A percentile compares a stretch with the other conserved stretches of the same genome.
Conservation (phyloP, 1,140 invertebrate species). For the Drosophila repleta region DNA sequence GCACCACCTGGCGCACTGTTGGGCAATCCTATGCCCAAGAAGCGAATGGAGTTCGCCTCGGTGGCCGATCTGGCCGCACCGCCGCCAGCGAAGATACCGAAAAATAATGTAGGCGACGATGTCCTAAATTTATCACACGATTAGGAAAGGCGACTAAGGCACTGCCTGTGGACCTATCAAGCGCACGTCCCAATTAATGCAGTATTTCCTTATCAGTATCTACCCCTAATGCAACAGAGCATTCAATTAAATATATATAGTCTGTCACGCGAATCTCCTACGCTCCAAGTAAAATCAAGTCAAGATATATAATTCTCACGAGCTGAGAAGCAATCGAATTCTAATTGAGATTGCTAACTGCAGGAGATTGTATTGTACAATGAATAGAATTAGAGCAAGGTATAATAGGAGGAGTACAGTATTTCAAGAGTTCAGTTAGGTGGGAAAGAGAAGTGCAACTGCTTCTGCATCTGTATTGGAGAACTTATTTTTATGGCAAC, state of each 20-base stretch:
- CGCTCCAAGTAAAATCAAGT: slow-evolving; percentile 3
- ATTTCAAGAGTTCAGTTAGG: slow-evolving; percentile 18
- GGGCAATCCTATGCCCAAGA: slow-evolving; percentile 68
- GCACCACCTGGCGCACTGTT: slow-evolving; percentile 60
- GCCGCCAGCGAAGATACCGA: slow-evolving; percentile 81
- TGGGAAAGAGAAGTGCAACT: slow-evolving; percentile 1
- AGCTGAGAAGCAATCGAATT: neutral
- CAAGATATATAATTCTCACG: neutral
- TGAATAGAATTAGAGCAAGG: slow-evolving; percentile 5
- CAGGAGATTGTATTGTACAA: slow-evolving; percentile 14
- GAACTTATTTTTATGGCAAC: slow-evolving; percentile 3
- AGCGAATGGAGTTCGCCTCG: slow-evolving; percentile 82
- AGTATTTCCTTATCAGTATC: slow-evolving; percentile 62
- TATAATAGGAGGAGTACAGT: slow-evolving; percentile 9
- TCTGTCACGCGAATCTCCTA: slow-evolving; percentile 51
- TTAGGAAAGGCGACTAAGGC: slow-evolving; percentile 38
- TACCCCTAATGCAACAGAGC: slow-evolving; percentile 40
- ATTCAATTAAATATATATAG: slow-evolving; percentile 31
- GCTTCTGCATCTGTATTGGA: neutral
- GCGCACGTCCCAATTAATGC: slow-evolving; percentile 36
- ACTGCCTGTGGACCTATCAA: slow-evolving; percentile 19
- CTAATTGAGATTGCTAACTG: slow-evolving; percentile 16
- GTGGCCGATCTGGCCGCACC: slow-evolving; percentile 83
- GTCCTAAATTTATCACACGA: slow-evolving; percentile 75
- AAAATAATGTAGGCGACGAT: slow-evolving; percentile 87